A percentile compares a stretch with the other conserved stretches of the same genome.
These are phyloP conservation scores for Listronotus bonariensis DNA, from an alignment of 1,140 invertebrate genomes.

Conservation along the genomic window DNA sequence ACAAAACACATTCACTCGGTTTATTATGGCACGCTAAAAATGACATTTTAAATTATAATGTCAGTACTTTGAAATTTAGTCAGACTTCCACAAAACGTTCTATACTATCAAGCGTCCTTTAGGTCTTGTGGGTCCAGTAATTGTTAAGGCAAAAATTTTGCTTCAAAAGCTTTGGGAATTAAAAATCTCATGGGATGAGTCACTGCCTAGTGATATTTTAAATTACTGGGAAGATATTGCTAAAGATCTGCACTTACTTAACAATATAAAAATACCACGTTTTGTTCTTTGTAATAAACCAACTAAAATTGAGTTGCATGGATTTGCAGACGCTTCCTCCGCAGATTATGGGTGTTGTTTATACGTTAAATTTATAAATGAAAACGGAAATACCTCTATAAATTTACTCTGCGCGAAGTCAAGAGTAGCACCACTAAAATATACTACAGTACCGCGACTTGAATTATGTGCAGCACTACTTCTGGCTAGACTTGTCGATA, in stretches of 20 bases:
- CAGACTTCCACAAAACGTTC: conserved; percentile 41
- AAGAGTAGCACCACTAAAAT: conserved; percentile 55
- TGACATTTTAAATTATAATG: neutral
- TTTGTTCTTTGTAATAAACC: conserved; percentile 4
- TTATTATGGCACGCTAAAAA: conserved; percentile 22
- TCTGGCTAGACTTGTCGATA: conserved; percentile 4
- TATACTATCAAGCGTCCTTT: conserved; percentile 46
- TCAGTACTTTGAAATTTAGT: neutral
- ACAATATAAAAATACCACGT: conserved; percentile 28
- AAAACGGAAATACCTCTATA: conserved; percentile 16
- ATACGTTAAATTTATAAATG: conserved; percentile 39
- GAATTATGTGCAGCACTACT: conserved; percentile 42
- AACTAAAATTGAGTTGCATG: conserved; percentile 44
- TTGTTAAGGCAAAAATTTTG: conserved; percentile 46
- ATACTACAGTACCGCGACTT: conserved; percentile 42
- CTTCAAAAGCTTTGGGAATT: conserved; percentile 48
- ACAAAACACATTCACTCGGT: conserved; percentile 45
- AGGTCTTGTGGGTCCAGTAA: conserved; percentile 45
- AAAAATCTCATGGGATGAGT: conserved; percentile 45
- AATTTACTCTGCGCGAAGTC: conserved; percentile 53
- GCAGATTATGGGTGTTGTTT: conserved; percentile 50
- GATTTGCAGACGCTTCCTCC: conserved; percentile 53
- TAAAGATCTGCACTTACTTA: neutral
- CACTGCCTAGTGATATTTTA: conserved; percentile 21
- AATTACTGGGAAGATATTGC: too few species aligned